Evolutionary conservation across 2,113 vertebrate species (phyloP).

Genomic region (Nothobranchius furzeri): DNA sequence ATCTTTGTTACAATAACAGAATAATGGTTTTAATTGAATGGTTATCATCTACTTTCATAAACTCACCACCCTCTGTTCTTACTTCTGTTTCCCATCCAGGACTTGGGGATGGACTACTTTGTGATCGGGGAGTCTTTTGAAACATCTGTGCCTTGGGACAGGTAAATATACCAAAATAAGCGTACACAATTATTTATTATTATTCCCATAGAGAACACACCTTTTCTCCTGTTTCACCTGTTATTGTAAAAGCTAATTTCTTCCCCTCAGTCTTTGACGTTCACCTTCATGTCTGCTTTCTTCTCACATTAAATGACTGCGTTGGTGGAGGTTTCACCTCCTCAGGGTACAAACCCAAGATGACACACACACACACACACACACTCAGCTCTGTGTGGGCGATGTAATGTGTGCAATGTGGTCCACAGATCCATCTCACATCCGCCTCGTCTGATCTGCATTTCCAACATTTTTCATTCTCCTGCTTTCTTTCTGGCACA

Average conservation of each 20-base stretch:
- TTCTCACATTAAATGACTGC: conserved; percentile 40
- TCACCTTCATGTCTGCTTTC: conserved; percentile 54
- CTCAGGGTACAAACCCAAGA: conserved; percentile 28
- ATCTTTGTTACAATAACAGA: too few species aligned
- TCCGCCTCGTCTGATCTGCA: conserved; percentile 26
- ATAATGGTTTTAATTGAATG: too few species aligned
- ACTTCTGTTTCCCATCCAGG: conserved; percentile 74
- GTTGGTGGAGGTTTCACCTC: conserved; percentile 35
- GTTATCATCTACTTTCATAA: too few species aligned
- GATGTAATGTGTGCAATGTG: not conserved
- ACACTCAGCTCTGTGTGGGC: not conserved
- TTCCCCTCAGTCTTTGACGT: conserved; percentile 42
- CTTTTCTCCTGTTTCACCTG: not conserved
- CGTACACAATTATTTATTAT: not conserved
- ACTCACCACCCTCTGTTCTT: conserved; percentile 9
- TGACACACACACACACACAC: conserved; percentile 17
- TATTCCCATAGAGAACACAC: not conserved
- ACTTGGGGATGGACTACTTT: conserved; percentile 95
- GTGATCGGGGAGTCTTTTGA: conserved; percentile 98
- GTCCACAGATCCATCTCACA: conserved; percentile 20
- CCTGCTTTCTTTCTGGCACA: conserved; percentile 16
- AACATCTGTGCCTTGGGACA: conserved; percentile 99
- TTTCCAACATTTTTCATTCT: conserved; percentile 46
- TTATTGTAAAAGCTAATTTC: too few species aligned
- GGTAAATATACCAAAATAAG: conserved; percentile 80